A percentile compares a stretch with the other conserved stretches of the same genome.
Evolutionary conservation across 2,113 vertebrate species (phyloP).

Genomic region (Ciconia boyciana): DNA sequence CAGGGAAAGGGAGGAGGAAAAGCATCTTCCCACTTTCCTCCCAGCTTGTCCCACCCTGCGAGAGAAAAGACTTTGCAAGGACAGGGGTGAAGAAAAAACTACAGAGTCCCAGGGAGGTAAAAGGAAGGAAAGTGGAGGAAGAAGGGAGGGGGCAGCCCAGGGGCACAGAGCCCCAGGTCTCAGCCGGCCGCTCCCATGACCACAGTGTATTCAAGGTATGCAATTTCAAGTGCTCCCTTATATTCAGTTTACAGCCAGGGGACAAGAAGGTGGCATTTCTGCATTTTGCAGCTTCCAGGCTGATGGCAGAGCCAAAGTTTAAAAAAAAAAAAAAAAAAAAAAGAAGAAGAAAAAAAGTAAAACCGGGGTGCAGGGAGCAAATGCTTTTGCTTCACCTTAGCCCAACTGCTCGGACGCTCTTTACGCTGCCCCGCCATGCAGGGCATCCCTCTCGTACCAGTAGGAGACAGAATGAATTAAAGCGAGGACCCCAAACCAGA

Average conservation of each 20-base stretch:
- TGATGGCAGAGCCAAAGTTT: neutral
- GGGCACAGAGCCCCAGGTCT: neutral
- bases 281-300: neutral
- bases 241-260: neutral
- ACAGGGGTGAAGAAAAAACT: neutral
- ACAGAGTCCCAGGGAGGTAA: neutral
- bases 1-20: neutral
- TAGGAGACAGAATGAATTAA: neutral
- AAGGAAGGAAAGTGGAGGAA: neutral
- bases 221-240: neutral
- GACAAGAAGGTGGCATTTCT: neutral
- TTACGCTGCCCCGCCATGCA: accelerated
- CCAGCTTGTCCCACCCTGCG: accelerated
- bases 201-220: accelerated
- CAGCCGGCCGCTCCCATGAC: accelerated
- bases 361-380: neutral
- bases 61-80: neutral
- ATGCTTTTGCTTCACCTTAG: neutral
- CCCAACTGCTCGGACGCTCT: neutral
- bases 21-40: neutral
- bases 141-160: neutral
- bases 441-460: neutral
- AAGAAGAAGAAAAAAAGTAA: no score
- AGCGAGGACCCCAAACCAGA: neutral
- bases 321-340: no score